These are phyloP conservation scores for Drosophila nigrodunni DNA, from an alignment of 1,140 invertebrate genomes.

Conservation along the genomic window DNA sequence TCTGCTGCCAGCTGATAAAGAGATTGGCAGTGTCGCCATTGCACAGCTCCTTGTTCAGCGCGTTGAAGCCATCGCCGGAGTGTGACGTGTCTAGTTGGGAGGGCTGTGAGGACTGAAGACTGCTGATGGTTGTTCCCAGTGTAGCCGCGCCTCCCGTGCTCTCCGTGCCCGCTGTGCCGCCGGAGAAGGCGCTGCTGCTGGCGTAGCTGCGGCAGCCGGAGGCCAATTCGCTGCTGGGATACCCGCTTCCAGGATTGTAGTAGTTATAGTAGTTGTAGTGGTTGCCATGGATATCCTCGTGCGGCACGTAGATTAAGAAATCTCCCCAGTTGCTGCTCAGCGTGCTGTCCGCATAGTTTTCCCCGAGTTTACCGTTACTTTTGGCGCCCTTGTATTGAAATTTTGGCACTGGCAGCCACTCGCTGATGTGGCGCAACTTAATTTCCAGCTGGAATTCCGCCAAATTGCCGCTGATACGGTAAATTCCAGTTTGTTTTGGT, in stretches of 20 bases:
- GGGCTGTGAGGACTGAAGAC: neutral
- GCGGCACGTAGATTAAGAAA: constrained; percentile 55
- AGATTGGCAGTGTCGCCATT: constrained; percentile 56
- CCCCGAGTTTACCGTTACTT: neutral
- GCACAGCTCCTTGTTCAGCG: constrained; percentile 55
- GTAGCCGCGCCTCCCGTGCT: neutral
- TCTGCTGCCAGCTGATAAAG: constrained; percentile 75
- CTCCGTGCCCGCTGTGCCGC: neutral
- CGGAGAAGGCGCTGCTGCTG: neutral
- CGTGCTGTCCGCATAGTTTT: constrained; percentile 37
- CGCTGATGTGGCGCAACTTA: constrained; percentile 66
- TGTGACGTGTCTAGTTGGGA: constrained; percentile 10
- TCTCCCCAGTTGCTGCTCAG: constrained; percentile 36
- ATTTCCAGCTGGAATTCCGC: constrained; percentile 85
- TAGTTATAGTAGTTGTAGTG: constrained; percentile 48
- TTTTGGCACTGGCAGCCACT: constrained; percentile 74
- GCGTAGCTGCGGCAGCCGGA: neutral
- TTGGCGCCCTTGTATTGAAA: constrained; percentile 64
- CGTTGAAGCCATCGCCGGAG: constrained; percentile 36
- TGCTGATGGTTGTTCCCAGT: neutral
- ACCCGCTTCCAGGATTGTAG: constrained; percentile 36
- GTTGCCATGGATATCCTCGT: constrained; percentile 46
- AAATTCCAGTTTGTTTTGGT: constrained; percentile 84
- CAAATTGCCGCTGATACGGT: constrained; percentile 85
- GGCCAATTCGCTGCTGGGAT: constrained; percentile 6